Percentiles rank a stretch among this genome's conserved stretches.
Conservation (phyloP, 2,888 invertebrate genomes). For the Patella depressa region DNA sequence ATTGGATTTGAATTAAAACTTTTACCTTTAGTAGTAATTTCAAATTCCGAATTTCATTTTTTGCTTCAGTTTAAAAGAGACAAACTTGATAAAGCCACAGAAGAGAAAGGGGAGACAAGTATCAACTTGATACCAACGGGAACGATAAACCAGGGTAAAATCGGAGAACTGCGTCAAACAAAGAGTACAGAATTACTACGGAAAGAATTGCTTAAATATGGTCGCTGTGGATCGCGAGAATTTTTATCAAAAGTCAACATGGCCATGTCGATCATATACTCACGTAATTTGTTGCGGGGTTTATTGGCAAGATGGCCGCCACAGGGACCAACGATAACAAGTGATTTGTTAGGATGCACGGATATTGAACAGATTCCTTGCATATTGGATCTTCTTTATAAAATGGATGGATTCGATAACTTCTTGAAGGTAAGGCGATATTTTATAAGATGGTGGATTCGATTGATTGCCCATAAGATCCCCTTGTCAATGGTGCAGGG, state of each 20-base stretch:
- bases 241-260: constrained; percentile 61
- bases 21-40: too few species aligned
- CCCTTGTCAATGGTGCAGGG: too few species aligned
- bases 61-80: not conserved
- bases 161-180: constrained; percentile 56
- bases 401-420: constrained; percentile 58
- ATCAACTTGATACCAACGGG: constrained; percentile 61
- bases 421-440: constrained; percentile 56
- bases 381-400: constrained; percentile 67
- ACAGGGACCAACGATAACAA: constrained; percentile 59
- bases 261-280: constrained; percentile 66
- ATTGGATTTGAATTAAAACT: too few species aligned
- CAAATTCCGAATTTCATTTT: not conserved
- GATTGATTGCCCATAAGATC: too few species aligned
- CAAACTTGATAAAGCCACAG: constrained; percentile 47
- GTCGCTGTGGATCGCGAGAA: constrained; percentile 56
- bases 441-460: too few species aligned
- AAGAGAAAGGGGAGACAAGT: constrained; percentile 57
- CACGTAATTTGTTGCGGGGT: constrained; percentile 64
- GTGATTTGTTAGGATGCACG: constrained; percentile 64
- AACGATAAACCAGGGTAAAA: constrained; percentile 59
- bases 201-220: constrained; percentile 64
- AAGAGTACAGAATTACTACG: constrained; percentile 64
- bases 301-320: constrained; percentile 68
- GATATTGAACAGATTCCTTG: constrained; percentile 66